These are phyloP conservation scores for Notiomystis cincta DNA, from an alignment of 2,113 vertebrate species.

Conservation along the genomic window DNA sequence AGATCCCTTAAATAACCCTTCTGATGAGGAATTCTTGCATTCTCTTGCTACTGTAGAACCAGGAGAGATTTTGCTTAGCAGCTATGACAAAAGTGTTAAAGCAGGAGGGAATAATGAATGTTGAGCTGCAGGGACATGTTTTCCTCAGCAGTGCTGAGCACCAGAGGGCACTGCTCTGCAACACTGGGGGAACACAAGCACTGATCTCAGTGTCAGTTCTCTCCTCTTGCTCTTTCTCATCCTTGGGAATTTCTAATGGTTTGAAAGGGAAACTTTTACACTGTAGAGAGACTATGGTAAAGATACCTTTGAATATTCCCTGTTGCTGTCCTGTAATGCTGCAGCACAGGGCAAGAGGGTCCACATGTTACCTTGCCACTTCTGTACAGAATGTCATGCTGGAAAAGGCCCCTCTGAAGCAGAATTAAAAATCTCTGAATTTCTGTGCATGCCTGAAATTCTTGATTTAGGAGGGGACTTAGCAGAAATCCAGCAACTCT, in stretches of 20 bases:
- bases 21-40: background rate
- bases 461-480: background rate
- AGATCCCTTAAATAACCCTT: background rate
- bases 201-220: background rate
- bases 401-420: background rate
- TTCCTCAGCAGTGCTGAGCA: background rate
- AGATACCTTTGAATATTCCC: background rate
- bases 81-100: background rate
- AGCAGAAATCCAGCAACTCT: background rate
- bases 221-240: background rate
- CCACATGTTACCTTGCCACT: background rate
- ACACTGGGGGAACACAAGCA: background rate
- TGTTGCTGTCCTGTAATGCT: background rate
- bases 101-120: background rate
- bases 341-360: background rate
- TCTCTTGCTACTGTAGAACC: background rate
- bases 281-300: background rate
- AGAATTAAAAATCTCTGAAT: background rate
- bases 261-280: background rate
- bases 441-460: background rate
- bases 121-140: background rate
- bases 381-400: background rate
- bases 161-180: constrained; percentile 44
- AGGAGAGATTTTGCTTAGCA: background rate
- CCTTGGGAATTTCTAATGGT: background rate